Evolutionary conservation across 1,140 invertebrate genomes (phyloP).

Genomic region (Diuraphis noxia): DNA sequence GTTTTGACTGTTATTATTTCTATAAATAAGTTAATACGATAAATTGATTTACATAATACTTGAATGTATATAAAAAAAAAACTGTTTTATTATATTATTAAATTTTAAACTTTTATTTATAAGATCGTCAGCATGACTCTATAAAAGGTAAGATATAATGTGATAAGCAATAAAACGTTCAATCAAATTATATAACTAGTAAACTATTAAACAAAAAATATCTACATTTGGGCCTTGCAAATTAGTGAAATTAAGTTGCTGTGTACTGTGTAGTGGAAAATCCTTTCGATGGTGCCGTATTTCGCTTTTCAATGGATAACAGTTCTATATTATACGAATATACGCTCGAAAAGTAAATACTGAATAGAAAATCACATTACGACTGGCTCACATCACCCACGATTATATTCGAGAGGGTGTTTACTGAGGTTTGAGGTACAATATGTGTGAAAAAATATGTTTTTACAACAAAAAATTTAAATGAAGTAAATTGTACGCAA

Average conservation of each 20-base stretch:
- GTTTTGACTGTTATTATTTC: too few species aligned
- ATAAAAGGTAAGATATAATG: not conserved
- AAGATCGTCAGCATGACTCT: too few species aligned
- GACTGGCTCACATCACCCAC: not conserved
- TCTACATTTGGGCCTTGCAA: not conserved
- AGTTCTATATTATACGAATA: too few species aligned
- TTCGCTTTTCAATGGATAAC: not conserved
- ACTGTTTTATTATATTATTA: too few species aligned
- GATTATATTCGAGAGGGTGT: not conserved
- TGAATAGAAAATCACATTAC: not conserved
- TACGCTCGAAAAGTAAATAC: not conserved
- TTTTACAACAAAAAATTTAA: not conserved
- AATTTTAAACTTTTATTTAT: too few species aligned
- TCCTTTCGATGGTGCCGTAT: not conserved
- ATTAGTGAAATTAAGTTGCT: not conserved
- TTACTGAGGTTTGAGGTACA: not conserved
- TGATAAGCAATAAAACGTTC: not conserved
- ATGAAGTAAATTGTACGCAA: not conserved
- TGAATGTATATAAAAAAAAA: too few species aligned
- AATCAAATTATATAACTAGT: not conserved
- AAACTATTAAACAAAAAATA: not conserved
- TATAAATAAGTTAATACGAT: too few species aligned
- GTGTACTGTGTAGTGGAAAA: not conserved
- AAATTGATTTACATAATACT: too few species aligned
- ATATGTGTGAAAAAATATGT: not conserved